phyloP scores from a whole-genome alignment of 2,797 vertebrate genomes.

The Coregonus sp. region DNA sequence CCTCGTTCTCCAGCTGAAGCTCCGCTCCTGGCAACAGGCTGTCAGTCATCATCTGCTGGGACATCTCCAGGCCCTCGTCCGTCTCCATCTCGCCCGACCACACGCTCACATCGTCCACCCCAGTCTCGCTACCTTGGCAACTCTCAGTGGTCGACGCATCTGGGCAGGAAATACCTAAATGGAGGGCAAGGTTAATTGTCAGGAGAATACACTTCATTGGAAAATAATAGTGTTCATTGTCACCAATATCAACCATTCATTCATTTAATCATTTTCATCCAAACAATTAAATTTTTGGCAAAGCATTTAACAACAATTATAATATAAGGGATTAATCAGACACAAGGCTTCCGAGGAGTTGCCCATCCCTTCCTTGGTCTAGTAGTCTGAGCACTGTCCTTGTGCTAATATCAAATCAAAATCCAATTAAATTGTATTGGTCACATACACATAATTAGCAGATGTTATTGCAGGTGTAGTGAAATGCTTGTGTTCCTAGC shows the following conservation, averaged over 20 bases:
- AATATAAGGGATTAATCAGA: neutral
- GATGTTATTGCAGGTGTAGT: too few species aligned
- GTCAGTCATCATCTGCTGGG: slow-evolving; percentile 72
- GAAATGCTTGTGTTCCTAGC: too few species aligned
- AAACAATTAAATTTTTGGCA: neutral
- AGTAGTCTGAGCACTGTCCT: neutral
- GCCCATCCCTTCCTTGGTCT: neutral
- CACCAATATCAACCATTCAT: neutral
- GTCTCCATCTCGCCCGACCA: slow-evolving; percentile 71
- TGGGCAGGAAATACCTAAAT: slow-evolving; percentile 46
- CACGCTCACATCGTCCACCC: slow-evolving; percentile 55
- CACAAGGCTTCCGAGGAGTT: neutral
- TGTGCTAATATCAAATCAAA: too few species aligned
- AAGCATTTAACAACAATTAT: neutral
- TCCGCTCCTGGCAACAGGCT: slow-evolving; percentile 70
- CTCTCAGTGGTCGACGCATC: slow-evolving; percentile 62
- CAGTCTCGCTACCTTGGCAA: slow-evolving; percentile 55
- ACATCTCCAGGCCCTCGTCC: slow-evolving; percentile 76
- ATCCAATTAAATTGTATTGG: too few species aligned
- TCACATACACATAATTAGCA: too few species aligned
- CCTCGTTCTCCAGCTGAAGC: slow-evolving; percentile 84
- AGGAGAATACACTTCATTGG: neutral
- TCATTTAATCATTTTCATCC: neutral
- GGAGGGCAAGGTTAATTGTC: slow-evolving; percentile 4
- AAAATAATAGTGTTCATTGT: neutral